A percentile compares a stretch with the other conserved stretches of the same genome.
Evolutionary conservation across 2,113 vertebrate genomes (phyloP).

Genomic region (Apteryx mantelli): DNA sequence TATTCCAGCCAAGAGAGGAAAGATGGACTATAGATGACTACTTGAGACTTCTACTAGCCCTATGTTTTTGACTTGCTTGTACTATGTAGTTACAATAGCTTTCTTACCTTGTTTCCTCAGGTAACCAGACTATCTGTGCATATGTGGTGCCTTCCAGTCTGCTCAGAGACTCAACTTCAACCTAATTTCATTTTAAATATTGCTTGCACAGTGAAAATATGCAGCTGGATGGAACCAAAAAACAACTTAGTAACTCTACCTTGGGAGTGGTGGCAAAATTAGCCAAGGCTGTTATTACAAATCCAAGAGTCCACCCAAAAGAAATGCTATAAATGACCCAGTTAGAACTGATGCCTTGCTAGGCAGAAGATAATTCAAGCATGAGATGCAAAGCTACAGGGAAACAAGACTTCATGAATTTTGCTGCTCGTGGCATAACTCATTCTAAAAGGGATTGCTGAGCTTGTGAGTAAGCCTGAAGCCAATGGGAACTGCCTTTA

Average conservation of each 20-base stretch:
- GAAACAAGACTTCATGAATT: background rate
- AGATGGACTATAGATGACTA: background rate
- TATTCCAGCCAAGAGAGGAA: background rate
- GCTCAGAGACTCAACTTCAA: background rate
- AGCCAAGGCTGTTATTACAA: background rate
- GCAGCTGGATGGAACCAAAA: background rate
- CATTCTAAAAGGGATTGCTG: background rate
- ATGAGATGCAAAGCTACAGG: background rate
- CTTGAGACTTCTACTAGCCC: background rate
- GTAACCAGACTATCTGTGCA: background rate
- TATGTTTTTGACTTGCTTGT: background rate
- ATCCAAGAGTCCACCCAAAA: background rate
- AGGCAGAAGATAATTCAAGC: background rate
- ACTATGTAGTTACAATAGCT: background rate
- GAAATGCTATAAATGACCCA: background rate
- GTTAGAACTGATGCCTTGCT: background rate
- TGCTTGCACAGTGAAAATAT: background rate
- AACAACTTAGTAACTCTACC: background rate
- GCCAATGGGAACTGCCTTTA: background rate
- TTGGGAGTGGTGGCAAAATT: background rate
- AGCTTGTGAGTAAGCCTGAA: background rate
- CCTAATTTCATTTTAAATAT: background rate
- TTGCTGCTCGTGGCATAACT: background rate
- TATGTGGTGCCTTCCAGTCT: background rate
- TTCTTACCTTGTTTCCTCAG: background rate